Base-by-base conservation (phyloP, 2,797 vertebrate genomes). In the Girardinus metallicus region DNA sequence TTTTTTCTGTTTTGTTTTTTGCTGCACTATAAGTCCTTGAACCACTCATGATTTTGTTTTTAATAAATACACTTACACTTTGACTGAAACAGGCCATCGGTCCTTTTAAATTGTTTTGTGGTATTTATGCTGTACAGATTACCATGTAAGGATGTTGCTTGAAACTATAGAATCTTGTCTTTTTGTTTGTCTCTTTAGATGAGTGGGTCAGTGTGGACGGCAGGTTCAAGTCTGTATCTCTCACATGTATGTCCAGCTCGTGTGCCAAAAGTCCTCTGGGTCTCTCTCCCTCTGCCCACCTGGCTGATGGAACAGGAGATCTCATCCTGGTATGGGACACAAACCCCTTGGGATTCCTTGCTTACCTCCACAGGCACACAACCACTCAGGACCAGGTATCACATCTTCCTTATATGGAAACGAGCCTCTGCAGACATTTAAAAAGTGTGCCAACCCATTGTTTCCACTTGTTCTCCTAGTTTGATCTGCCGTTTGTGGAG, bases 401-500 rank as follows among this genome's bases (percentile, higher is more conserved):
- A 23, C 21, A 66, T 26, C 34, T 10, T 7, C 13, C 49, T n/a
- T 9, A 16, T 26, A 29, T 34, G 4, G 0, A 81, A 76, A 43
- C 13, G 34, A 36, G 60, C 12, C 34, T 39, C 2, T 4, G 29
- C 3, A 9, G 29, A 4, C 36, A 4, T 77, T 84, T 1, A 21
- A 43, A 71, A 75, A 26, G 39, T 0, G 2, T 36, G 5, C 53
- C 15, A 86, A 16, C 0, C 4, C 11, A 34, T 55, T 7, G 1
- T 79, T 73, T 73, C 11, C 44, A 18, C 9, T 10, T 2, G 13
- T 43, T 77, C 18, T 83, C 57, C 74, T 74, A 97, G 97, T 97
- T 97, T 85, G 96, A 97, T 86, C 89, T 97, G 85, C 96, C 96
- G 0, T 97, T 97, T 57, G 96, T 97, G 76, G 95, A 96, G 75